These are phyloP conservation scores for Stenopsyche tienmushanensis DNA, from an alignment of 1,140 invertebrate genomes.

Conservation along the genomic window DNA sequence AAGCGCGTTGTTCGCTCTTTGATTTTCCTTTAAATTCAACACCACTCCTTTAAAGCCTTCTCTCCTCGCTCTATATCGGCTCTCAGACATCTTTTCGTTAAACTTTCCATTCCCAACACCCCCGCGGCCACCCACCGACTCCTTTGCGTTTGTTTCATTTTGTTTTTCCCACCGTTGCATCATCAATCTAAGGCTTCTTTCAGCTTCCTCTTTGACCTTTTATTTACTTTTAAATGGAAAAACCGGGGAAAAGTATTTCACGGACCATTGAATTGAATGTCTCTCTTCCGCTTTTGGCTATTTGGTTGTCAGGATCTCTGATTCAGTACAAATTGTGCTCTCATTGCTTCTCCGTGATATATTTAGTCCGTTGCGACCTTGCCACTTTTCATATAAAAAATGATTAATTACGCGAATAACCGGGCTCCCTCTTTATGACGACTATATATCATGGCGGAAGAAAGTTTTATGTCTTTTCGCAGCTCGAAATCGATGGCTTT, in stretches of 20 bases:
- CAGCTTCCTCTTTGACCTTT: constrained; percentile 22
- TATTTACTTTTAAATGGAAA: constrained; percentile 37
- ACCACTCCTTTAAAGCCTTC: constrained; percentile 15
- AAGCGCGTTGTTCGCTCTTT: constrained; percentile 8
- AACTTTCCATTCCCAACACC: neutral
- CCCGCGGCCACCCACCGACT: neutral
- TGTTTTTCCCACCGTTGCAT: constrained; percentile 25
- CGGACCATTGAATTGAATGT: constrained; percentile 30
- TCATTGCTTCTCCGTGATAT: constrained; percentile 17
- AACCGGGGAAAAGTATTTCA: constrained; percentile 23
- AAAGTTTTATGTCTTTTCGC: too few species aligned
- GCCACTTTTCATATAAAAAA: constrained; percentile 10
- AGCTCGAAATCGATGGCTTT: too few species aligned
- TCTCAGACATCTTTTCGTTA: neutral
- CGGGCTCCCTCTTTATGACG: constrained; percentile 5
- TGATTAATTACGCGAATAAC: constrained; percentile 20
- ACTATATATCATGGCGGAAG: constrained; percentile 1
- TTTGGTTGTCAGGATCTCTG: constrained; percentile 4
- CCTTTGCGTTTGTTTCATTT: constrained; percentile 21
- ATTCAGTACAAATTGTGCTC: constrained; percentile 28
- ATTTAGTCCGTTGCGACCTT: constrained; percentile 12
- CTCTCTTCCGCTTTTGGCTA: constrained; percentile 24
- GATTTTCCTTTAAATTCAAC: constrained; percentile 14
- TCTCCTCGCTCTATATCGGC: neutral
- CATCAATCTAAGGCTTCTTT: constrained; percentile 36